Evolutionary conservation across 2,113 vertebrate species (phyloP), one percentile per base, ranked within the genome.

Genomic region (Eclectus roratus): DNA sequence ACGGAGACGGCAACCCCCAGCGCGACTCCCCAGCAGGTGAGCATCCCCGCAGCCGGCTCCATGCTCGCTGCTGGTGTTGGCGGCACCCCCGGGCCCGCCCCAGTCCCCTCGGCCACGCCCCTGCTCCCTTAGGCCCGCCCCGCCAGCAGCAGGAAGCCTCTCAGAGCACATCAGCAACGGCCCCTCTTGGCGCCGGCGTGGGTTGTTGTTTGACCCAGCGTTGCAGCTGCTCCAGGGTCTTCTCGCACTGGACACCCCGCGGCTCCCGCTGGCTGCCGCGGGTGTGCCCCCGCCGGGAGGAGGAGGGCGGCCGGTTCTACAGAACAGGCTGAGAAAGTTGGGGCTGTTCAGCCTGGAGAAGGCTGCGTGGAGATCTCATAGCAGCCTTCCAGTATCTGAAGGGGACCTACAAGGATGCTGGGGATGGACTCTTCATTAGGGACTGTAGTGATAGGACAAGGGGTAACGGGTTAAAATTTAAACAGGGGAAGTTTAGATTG

Each of bases 1-100:
- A 98, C 94, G 72, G 98, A 96, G 47, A 97, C 96, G 37, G 97
- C 97, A 78, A 98, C 72, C 21, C 97, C 95, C 33, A 96, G 61
- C 43, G 80, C 80, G 3, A 47, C 80, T 39, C 55, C 95, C 95
- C 98, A 79, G 68, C 97, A 37, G 87, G 20, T 8, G 47, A 96
- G 41, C 97, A 98, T 98, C 21, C 35, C 95, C 27, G 41, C 85
- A 64, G 60, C 49, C 77, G 2, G 46, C 44, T 24, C 37, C 3
- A 3, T 25, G 5, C 63, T 9, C 21, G 71, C 89, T 55, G 58
- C 61, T 31, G 11, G 29, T 29, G 10, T 10, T 56, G 14, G 21
- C 58, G 9, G 5, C 18, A 5, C 3, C 10, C 11, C 16, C 18
- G 3, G 49, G 15, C 43, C 35, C 35, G 31, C 53, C 25, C 39